Percentiles rank a stretch among this genome's conserved stretches.
These are phyloP conservation scores for Ctenopoma kingsleyae DNA, from an alignment of 2,797 vertebrate species.

Conservation along the genomic window DNA sequence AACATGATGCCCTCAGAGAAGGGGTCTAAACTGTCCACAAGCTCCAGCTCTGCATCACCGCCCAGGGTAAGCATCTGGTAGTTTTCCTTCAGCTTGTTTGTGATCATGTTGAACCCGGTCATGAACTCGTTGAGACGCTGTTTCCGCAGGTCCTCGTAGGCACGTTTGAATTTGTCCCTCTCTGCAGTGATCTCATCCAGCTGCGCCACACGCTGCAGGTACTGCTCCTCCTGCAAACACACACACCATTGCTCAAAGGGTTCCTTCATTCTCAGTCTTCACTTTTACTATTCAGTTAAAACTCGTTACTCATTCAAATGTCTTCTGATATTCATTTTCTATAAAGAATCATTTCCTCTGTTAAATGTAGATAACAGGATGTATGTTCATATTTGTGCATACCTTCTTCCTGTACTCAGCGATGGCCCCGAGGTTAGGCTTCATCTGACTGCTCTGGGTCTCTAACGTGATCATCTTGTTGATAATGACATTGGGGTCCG, in stretches of 20 bases:
- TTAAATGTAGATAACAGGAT: too few species aligned
- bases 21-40: constrained; percentile 97
- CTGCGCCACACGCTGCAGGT: constrained; percentile 93
- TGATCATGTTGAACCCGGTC: constrained; percentile 96
- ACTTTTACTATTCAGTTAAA: neutral
- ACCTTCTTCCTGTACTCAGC: constrained; percentile 95
- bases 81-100: constrained; percentile 98
- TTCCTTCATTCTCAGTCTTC: neutral
- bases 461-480: constrained; percentile 93
- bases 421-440: constrained; percentile 93
- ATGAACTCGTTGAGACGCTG: constrained; percentile 97
- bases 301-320: too few species aligned
- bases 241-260: neutral
- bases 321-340: neutral
- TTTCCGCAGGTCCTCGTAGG: constrained; percentile 92
- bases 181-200: constrained; percentile 92
- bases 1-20: constrained; percentile 99
- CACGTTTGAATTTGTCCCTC: constrained; percentile 91
- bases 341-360: neutral
- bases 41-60: constrained; percentile 96
- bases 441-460: constrained; percentile 90
- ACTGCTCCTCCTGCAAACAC: constrained; percentile 90
- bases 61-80: constrained; percentile 99
- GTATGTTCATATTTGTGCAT: neutral
- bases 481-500: constrained; percentile 86